Conservation (phyloP, 2,888 invertebrate genomes). For the Aphrophora alni region DNA sequence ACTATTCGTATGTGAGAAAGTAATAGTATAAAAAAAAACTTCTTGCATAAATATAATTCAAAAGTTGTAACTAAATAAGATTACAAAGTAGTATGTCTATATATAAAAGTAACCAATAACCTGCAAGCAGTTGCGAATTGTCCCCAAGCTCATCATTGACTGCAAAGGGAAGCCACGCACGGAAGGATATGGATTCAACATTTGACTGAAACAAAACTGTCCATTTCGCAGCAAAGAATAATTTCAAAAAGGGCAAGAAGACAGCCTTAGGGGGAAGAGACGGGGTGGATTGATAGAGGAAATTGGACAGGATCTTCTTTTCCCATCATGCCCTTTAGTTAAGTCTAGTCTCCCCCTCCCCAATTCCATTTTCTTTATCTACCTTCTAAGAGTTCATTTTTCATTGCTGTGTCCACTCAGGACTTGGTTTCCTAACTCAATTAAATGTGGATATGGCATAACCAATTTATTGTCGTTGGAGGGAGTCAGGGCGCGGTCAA, state of each 20-base stretch:
- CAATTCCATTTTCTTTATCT: slow-evolving; percentile 26
- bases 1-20: too few species aligned
- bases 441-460: slow-evolving; percentile 10
- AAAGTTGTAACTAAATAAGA: too few species aligned
- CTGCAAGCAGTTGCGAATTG: neutral
- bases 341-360: neutral
- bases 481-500: neutral
- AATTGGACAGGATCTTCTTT: slow-evolving; percentile 25
- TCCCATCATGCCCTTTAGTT: slow-evolving; percentile 27
- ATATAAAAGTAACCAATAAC: too few species aligned
- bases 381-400: slow-evolving; percentile 23
- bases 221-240: slow-evolving; percentile 6
- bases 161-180: neutral
- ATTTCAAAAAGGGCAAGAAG: neutral
- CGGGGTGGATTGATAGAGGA: slow-evolving; percentile 6
- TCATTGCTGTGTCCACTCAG: slow-evolving; percentile 22
- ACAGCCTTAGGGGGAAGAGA: neutral
- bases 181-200: neutral
- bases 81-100: too few species aligned
- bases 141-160: neutral
- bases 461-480: neutral
- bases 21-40: too few species aligned
- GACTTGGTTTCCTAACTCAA: slow-evolving; percentile 17
- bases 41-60: too few species aligned
- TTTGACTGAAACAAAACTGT: neutral